A percentile compares a stretch with the other conserved stretches of the same genome.
These are phyloP conservation scores for Platorchestia sp. DNA, from an alignment of 1,140 invertebrate species.

Conservation along the genomic window DNA sequence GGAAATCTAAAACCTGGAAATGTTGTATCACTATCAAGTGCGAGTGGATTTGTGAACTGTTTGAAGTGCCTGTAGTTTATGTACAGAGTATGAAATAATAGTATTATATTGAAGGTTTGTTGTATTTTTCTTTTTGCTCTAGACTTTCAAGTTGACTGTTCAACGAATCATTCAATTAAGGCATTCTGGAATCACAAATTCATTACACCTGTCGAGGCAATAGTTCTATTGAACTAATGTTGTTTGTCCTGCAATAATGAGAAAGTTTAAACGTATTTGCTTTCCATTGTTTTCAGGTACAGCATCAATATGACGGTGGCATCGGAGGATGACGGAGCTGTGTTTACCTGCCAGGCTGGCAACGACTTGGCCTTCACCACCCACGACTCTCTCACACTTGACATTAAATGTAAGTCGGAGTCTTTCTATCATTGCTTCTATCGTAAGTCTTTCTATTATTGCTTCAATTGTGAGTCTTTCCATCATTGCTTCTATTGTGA, in stretches of 20 bases:
- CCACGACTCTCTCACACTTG: slow-evolving; percentile 87
- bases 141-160: not conserved
- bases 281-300: slow-evolving; percentile 55
- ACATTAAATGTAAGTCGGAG: slow-evolving; percentile 88
- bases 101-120: too few species aligned
- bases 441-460: too few species aligned
- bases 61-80: not conserved
- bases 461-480: too few species aligned
- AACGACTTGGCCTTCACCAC: slow-evolving; percentile 79
- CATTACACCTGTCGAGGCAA: not conserved
- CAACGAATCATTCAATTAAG: not conserved
- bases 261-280: not conserved
- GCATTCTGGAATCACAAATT: not conserved
- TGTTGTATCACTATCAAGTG: not conserved
- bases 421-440: not conserved
- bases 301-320: slow-evolving; percentile 86
- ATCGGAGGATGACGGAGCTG: slow-evolving; percentile 86
- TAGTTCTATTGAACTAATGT: not conserved
- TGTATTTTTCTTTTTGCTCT: too few species aligned
- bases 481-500: too few species aligned
- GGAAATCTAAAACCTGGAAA: not conserved
- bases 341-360: slow-evolving; percentile 93
- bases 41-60: not conserved
- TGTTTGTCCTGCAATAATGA: not conserved
- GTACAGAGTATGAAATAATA: too few species aligned